phyloP scores from a whole-genome alignment of 2,888 invertebrate species.

The Drosophila setosimentum region DNA sequence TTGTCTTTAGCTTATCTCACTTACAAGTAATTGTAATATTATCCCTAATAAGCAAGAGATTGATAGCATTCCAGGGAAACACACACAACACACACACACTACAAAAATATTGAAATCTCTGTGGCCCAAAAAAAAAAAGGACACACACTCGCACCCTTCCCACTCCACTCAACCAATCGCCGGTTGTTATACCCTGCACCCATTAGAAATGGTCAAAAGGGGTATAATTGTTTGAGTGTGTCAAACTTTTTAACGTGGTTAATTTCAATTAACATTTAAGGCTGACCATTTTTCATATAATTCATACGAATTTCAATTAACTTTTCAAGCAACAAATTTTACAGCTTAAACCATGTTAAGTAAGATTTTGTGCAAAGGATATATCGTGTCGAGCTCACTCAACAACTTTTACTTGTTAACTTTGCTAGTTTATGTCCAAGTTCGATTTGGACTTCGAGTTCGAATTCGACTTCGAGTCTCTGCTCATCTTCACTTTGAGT shows the following conservation, averaged over 20 bases:
- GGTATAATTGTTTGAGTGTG: neutral
- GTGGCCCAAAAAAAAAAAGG: constrained; percentile 44
- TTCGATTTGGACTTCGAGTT: neutral
- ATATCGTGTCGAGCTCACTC: neutral
- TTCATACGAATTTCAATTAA: neutral
- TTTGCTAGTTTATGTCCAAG: constrained; percentile 29
- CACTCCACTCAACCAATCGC: neutral
- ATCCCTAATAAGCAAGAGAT: constrained; percentile 80
- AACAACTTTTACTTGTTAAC: constrained; percentile 15
- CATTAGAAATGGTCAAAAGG: neutral
- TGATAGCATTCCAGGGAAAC: constrained; percentile 76
- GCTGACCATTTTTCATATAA: neutral
- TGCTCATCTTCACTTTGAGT: constrained; percentile 77
- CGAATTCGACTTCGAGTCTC: constrained; percentile 13
- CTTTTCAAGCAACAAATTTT: neutral
- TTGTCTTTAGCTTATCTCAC: constrained; percentile 70
- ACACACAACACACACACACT: neutral
- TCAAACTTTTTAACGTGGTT: neutral
- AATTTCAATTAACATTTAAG: neutral
- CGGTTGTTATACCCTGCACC: neutral
- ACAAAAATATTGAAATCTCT: constrained; percentile 60
- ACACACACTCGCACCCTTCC: constrained; percentile 58
- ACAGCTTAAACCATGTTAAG: neutral
- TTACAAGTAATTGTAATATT: constrained; percentile 81
- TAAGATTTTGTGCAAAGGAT: neutral